Evolutionary conservation across 2,888 invertebrate species (phyloP).

Genomic region (Drosophila algonquin): DNA sequence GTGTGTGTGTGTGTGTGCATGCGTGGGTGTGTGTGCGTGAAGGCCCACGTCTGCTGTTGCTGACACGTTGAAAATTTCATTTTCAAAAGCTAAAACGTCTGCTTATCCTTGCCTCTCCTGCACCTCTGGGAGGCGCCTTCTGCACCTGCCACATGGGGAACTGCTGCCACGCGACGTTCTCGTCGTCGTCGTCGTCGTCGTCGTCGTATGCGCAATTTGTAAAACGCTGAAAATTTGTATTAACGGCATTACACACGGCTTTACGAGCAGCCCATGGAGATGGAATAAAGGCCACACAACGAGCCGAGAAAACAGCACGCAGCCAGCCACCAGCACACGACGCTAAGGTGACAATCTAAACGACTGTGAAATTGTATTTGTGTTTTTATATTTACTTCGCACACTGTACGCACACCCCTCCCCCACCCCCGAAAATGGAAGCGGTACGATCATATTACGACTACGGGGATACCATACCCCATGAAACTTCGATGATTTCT

Average conservation of each 20-base stretch:
- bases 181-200: too few species aligned
- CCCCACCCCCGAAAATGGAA: not conserved
- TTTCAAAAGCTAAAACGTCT: slow-evolving; percentile 54
- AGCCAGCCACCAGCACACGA: not conserved
- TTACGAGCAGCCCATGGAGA: slow-evolving; percentile 59
- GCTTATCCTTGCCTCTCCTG: slow-evolving; percentile 31
- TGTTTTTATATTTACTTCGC: slow-evolving; percentile 20
- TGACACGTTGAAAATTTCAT: slow-evolving; percentile 75
- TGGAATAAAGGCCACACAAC: slow-evolving; percentile 32
- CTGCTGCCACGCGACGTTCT: slow-evolving; percentile 46
- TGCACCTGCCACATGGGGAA: slow-evolving; percentile 1
- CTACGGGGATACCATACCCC: not conserved
- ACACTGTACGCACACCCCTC: slow-evolving; percentile 5
- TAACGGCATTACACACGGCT: slow-evolving; percentile 72
- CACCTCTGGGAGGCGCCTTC: slow-evolving; percentile 3
- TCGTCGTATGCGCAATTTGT: slow-evolving; percentile 72
- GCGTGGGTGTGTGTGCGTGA: slow-evolving; percentile 21
- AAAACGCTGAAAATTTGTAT: slow-evolving; percentile 72
- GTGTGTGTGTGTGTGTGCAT: slow-evolving; percentile 9
- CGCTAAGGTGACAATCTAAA: slow-evolving; percentile 52
- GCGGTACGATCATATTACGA: slow-evolving; percentile 20
- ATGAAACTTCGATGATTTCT: too few species aligned
- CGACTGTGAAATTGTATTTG: slow-evolving; percentile 51
- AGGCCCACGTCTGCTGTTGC: slow-evolving; percentile 48
- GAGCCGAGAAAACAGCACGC: slow-evolving; percentile 3